Evolutionary conservation across 2,113 vertebrate species (phyloP).

Genomic region (Callorhinus ursinus): DNA sequence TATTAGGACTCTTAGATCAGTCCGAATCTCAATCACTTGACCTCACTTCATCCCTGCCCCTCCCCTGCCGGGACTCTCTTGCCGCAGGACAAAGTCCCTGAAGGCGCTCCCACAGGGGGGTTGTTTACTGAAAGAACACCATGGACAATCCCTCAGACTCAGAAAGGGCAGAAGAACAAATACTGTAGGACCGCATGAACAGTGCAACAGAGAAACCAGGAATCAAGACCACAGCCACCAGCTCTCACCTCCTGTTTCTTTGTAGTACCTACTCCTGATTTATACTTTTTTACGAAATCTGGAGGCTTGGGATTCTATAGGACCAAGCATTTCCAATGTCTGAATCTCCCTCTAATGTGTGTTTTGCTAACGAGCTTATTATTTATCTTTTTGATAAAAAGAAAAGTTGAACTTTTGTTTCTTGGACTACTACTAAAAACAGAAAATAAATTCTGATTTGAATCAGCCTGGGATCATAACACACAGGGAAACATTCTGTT

Average conservation of each 20-base stretch:
- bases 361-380: not conserved
- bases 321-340: not conserved
- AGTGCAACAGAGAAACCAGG: not conserved
- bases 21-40: not conserved
- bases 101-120: not conserved
- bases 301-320: not conserved
- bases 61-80: not conserved
- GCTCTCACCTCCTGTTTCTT: not conserved
- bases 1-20: not conserved
- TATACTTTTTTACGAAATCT: not conserved
- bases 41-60: not conserved
- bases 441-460: conserved; percentile 44
- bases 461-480: not conserved
- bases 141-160: not conserved
- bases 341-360: not conserved
- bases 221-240: not conserved
- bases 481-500: not conserved
- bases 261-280: not conserved
- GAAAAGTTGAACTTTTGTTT: conserved; percentile 22
- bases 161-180: not conserved
- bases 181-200: not conserved
- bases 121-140: not conserved
- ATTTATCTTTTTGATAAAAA: not conserved
- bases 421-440: conserved; percentile 12
- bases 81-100: not conserved